phyloP scores from a whole-genome alignment of 2,797 vertebrate genomes.

The Mareca penelope region DNA sequence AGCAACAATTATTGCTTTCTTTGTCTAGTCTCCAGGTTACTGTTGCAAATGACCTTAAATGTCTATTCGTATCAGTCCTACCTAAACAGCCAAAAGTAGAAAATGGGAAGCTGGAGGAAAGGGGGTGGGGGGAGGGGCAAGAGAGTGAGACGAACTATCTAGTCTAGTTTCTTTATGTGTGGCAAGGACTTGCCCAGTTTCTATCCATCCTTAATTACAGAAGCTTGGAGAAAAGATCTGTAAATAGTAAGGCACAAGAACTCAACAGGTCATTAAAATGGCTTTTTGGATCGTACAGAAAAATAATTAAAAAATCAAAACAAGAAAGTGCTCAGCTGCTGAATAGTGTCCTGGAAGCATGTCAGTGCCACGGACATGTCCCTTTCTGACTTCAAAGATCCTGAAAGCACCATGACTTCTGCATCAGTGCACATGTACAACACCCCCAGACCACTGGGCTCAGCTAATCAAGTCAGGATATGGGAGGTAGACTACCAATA shows the following conservation, averaged over 20 bases:
- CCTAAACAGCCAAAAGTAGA: not conserved
- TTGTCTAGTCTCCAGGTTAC: not conserved
- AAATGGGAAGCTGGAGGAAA: not conserved
- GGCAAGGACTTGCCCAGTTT: not conserved
- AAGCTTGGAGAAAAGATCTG: not conserved
- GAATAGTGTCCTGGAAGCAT: not conserved
- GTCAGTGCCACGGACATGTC: not conserved
- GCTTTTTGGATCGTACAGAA: not conserved
- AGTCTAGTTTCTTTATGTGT: not conserved
- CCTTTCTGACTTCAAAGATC: not conserved
- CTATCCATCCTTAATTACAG: not conserved
- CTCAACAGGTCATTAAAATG: not conserved
- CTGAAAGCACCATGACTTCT: not conserved
- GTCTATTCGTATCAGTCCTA: not conserved
- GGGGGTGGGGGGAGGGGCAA: not conserved
- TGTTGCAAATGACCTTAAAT: not conserved
- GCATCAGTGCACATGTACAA: accelerated
- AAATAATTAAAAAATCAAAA: not conserved
- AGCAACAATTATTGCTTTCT: not conserved
- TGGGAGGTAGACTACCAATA: not conserved
- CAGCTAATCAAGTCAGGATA: not conserved
- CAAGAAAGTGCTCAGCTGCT: not conserved
- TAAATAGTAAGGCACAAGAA: not conserved
- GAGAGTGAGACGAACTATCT: not conserved
- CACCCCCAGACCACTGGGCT: not conserved